Evolutionary conservation across 1,140 invertebrate species (phyloP).

Genomic region (Drosophila hydei): DNA sequence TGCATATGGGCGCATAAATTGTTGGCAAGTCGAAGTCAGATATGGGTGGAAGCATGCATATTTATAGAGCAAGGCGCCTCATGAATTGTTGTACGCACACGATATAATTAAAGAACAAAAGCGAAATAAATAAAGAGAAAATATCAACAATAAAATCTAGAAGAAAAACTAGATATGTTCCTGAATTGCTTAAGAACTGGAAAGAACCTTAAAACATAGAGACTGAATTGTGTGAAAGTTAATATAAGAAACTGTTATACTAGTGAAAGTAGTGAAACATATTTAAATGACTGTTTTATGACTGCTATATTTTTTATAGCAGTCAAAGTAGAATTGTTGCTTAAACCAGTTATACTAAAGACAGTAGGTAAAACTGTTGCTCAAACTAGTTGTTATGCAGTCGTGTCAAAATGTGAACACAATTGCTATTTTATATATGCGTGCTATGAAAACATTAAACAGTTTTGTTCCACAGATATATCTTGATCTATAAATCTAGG

Average conservation of each 20-base stretch:
- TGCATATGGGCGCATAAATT: conserved; percentile 56
- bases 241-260: not conserved
- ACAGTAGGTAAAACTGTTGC: not conserved
- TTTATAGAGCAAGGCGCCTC: conserved; percentile 9
- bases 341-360: not conserved
- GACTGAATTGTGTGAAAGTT: not conserved
- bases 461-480: too few relatives aligned
- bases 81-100: conserved; percentile 1
- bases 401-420: not conserved
- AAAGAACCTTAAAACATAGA: not conserved
- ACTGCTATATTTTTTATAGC: not conserved
- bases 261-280: not conserved
- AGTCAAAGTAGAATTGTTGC: not conserved
- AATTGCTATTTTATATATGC: too few relatives aligned
- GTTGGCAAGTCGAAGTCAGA: conserved; percentile 40
- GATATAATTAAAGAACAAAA: not conserved
- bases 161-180: too few relatives aligned
- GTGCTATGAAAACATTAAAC: too few relatives aligned
- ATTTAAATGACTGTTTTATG: not conserved
- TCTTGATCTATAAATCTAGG: too few relatives aligned
- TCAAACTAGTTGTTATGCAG: not conserved
- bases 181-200: not conserved
- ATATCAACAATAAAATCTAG: not conserved
- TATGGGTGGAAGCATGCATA: conserved; percentile 24
- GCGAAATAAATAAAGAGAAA: not conserved